These are phyloP conservation scores for Carassius auratus DNA, from an alignment of 2,113 vertebrate genomes.

Conservation along the genomic window DNA sequence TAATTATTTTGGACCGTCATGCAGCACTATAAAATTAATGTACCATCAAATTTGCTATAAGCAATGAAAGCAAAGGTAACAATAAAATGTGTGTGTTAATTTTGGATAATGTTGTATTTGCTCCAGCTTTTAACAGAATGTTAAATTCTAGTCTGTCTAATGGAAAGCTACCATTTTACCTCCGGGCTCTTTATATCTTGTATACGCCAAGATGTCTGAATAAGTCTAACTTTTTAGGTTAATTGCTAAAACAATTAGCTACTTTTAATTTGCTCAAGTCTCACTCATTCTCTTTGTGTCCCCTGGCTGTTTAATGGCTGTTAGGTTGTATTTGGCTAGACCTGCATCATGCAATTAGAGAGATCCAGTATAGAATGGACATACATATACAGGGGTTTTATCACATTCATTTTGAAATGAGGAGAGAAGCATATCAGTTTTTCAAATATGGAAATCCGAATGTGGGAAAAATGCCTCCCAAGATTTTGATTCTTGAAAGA, in stretches of 20 bases:
- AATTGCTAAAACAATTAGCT: background rate
- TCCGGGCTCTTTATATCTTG: background rate
- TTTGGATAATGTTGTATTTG: constrained; percentile 16
- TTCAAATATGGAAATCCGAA: background rate
- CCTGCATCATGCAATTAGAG: too few relatives aligned
- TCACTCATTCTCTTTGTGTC: background rate
- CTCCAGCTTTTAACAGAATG: constrained; percentile 14
- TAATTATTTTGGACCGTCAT: constrained; percentile 57
- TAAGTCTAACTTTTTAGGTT: background rate
- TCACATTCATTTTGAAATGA: too few relatives aligned
- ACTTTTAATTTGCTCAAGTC: background rate
- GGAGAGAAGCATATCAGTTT: too few relatives aligned
- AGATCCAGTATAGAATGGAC: background rate
- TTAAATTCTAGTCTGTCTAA: background rate
- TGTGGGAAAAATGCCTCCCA: background rate
- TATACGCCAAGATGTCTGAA: background rate
- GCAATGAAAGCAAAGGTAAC: constrained; percentile 45
- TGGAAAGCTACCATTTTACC: background rate
- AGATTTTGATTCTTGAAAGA: background rate
- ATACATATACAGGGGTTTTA: background rate
- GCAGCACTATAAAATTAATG: constrained; percentile 55
- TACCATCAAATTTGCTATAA: constrained; percentile 40
- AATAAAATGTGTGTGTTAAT: constrained; percentile 15
- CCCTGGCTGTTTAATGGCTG: background rate
- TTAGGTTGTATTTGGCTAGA: background rate